Evolutionary conservation across 1,140 invertebrate genomes (phyloP), one percentile per base, ranked within the genome.

Genomic region (Dinoponera quadriceps): DNA sequence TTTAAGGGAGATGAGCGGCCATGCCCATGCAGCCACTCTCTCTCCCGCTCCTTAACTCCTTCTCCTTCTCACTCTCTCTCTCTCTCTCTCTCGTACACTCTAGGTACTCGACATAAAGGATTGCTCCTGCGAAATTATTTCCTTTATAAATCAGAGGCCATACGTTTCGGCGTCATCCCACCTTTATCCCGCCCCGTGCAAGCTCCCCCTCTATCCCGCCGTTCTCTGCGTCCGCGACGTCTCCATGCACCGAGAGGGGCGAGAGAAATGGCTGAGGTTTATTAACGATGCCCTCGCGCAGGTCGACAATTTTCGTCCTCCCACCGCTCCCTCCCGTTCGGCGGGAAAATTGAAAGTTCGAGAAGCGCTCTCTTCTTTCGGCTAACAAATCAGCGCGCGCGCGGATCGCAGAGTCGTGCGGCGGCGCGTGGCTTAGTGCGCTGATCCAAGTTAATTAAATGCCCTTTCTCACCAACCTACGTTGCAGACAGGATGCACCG

Each of bases 111-210:
- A 85, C 83, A 59, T 91, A 89, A 91, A 90, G 86, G 91, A 91
- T 90, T 90, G 88, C 91, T 69, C 86, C 57, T 71, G 83, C 87
- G 84, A 91, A 91, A 91, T 91, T 90, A 91, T 91, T 91, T 90
- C 90, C 90, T 90, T 91, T 91, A 91, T 91, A 91, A 91, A 91
- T 91, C 91, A 91, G 88, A 89, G 66, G 88, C 87, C 90, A 91
- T 91, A 91, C 89, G 88, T 92, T 91, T 90, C 85, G 77, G 85
- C 81, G 78, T 89, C 86, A 63, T 83, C 49, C 60, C 60, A 65
- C 73, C 73, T 83, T 44, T 85, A 78, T 48, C 57, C 83, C 72
- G 72, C 71, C 73, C 54, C 71, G 20, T 78, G 38, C 60, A 83
- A 48, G 27, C 81, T 49, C 60, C 48, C 48, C 22, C 9, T 3